Evolutionary conservation across 2,113 vertebrate genomes (phyloP).

Genomic region (Saccopteryx bilineata): DNA sequence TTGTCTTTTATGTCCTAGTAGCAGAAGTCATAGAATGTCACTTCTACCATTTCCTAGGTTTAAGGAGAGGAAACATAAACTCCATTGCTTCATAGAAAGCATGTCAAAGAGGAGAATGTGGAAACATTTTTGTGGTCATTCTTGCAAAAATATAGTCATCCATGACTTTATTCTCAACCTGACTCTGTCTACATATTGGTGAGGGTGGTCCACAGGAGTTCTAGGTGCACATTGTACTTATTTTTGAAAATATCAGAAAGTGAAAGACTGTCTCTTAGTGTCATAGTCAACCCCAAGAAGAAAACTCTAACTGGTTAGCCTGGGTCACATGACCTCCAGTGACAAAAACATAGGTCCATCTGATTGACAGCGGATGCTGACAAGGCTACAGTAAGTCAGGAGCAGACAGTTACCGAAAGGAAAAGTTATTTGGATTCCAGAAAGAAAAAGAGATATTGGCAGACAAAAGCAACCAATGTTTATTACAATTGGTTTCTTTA

Average conservation of each 20-base stretch:
- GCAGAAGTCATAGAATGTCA: background rate
- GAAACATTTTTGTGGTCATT: background rate
- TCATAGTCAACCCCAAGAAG: background rate
- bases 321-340: background rate
- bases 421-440: background rate
- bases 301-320: background rate
- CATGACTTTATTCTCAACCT: background rate
- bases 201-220: background rate
- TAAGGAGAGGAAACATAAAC: background rate
- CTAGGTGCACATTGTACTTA: background rate
- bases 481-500: background rate
- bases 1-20: background rate
- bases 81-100: background rate
- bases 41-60: background rate
- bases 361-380: background rate
- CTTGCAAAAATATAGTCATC: background rate
- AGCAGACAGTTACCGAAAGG: background rate
- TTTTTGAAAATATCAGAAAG: background rate
- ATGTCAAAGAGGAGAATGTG: background rate
- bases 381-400: background rate
- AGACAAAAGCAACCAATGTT: background rate
- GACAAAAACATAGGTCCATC: background rate
- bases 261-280: background rate
- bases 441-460: background rate
- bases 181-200: background rate